Conservation (phyloP, 2,888 invertebrate species). For the Nephrocerus scutellatus region DNA sequence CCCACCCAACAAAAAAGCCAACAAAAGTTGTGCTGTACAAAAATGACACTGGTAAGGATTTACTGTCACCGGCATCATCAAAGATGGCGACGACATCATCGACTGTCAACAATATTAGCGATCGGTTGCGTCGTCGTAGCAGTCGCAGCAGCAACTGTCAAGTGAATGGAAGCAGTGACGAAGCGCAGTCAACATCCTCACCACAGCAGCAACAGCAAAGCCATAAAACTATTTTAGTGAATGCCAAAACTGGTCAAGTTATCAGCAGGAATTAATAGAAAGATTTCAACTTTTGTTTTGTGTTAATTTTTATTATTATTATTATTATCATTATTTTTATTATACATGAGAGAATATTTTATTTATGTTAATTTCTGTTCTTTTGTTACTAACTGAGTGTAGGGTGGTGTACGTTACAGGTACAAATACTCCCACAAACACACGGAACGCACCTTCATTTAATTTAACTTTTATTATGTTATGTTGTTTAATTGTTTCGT, state of each 20-base stretch:
- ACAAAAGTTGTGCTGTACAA: slow-evolving; percentile 39
- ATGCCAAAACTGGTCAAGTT: slow-evolving; percentile 47
- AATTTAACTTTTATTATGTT: slow-evolving; percentile 9
- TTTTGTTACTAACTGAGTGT: slow-evolving; percentile 21
- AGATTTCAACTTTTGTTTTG: slow-evolving; percentile 3
- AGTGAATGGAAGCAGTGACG: slow-evolving; percentile 20
- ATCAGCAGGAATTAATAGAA: slow-evolving; percentile 42
- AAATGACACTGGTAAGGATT: slow-evolving; percentile 21
- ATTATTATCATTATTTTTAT: slow-evolving; percentile 13
- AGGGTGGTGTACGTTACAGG: no score
- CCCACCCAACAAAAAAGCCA: slow-evolving; percentile 23
- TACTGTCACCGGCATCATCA: not conserved
- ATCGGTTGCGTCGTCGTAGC: slow-evolving; percentile 40
- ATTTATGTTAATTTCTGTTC: slow-evolving; percentile 14
- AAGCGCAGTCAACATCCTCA: slow-evolving; percentile 15
- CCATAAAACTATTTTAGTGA: slow-evolving; percentile 45
- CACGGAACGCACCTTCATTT: no score
- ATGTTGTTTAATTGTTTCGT: slow-evolving; percentile 17
- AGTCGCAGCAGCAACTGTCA: slow-evolving; percentile 28
- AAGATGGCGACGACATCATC: not conserved
- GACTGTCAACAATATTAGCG: slow-evolving; percentile 35
- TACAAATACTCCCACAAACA: no score
- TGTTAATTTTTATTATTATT: slow-evolving; percentile 19
- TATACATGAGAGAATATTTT: no score
- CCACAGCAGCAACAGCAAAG: slow-evolving; percentile 22